Evolutionary conservation across 2,888 invertebrate genomes (phyloP).

Genomic region (Bombylius major): DNA sequence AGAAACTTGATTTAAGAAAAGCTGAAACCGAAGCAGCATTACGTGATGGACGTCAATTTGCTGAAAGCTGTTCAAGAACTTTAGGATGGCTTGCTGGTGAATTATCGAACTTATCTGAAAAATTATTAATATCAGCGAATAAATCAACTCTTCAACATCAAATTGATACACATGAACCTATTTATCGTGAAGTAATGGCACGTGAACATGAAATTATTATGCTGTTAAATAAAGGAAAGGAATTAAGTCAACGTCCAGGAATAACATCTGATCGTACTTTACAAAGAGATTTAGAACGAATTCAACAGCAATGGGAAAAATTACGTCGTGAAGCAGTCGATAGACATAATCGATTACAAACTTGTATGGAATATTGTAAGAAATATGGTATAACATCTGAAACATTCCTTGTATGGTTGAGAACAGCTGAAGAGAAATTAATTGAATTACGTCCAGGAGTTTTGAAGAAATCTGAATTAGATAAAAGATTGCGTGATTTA

Average conservation of each 20-base stretch:
- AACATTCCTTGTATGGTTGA: slow-evolving; percentile 76
- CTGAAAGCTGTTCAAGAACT: slow-evolving; percentile 75
- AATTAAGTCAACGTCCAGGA: slow-evolving; percentile 41
- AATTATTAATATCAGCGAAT: slow-evolving; percentile 78
- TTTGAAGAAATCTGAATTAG: slow-evolving; percentile 74
- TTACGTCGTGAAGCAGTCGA: slow-evolving; percentile 79
- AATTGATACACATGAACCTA: slow-evolving; percentile 75
- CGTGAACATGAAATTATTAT: slow-evolving; percentile 90
- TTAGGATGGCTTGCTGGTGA: slow-evolving; percentile 82
- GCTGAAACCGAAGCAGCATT: slow-evolving; percentile 80
- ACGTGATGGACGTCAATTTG: slow-evolving; percentile 81
- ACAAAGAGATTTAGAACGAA: slow-evolving; percentile 72
- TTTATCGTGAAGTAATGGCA: slow-evolving; percentile 77
- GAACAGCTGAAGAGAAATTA: slow-evolving; percentile 73
- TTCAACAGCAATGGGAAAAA: slow-evolving; percentile 86
- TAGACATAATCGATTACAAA: slow-evolving; percentile 72
- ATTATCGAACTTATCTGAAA: slow-evolving; percentile 59
- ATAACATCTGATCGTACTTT: slow-evolving; percentile 46
- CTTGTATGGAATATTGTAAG: slow-evolving; percentile 83
- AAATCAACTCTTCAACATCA: slow-evolving; percentile 71
- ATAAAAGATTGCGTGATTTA: slow-evolving; percentile 75
- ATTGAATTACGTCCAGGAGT: slow-evolving; percentile 63
- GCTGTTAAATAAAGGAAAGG: slow-evolving; percentile 80
- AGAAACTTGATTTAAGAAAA: slow-evolving; percentile 79
- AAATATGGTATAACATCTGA: slow-evolving; percentile 81